Percentiles rank a stretch among this genome's conserved stretches.
Conservation (phyloP, 2,888 invertebrate species). For the Schrankia costaestrigalis region DNA sequence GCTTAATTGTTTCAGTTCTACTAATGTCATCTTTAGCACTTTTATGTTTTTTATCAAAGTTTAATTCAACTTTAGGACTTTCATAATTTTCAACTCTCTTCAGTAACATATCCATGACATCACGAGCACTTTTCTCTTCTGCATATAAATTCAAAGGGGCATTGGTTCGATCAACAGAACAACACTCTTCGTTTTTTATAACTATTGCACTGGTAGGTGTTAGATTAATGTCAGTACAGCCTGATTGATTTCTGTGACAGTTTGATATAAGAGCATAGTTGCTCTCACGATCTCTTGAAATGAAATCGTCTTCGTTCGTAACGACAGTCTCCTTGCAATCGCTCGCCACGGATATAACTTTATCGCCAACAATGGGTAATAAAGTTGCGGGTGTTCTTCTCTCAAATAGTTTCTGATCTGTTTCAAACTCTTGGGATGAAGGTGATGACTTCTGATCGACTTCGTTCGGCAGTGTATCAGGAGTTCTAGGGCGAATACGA, state of each 20-base stretch:
- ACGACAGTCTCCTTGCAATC: slow-evolving; percentile 22
- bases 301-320: slow-evolving; percentile 18
- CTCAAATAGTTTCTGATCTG: slow-evolving; percentile 31
- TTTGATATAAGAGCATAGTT: slow-evolving; percentile 7
- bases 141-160: slow-evolving; percentile 15
- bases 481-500: slow-evolving; percentile 40
- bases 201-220: slow-evolving; percentile 7
- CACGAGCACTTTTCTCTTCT: slow-evolving; percentile 43
- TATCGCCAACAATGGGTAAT: slow-evolving; percentile 17
- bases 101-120: slow-evolving; percentile 44
- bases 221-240: slow-evolving; percentile 7
- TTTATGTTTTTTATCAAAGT: slow-evolving; percentile 38
- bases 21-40: slow-evolving; percentile 41
- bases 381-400: slow-evolving; percentile 5
- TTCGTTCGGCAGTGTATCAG: too few species aligned
- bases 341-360: slow-evolving; percentile 16
- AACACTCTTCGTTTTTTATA: slow-evolving; percentile 14
- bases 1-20: slow-evolving; percentile 44
- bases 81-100: slow-evolving; percentile 41
- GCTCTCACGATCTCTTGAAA: slow-evolving; percentile 7
- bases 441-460: too few species aligned
- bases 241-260: slow-evolving; percentile 9
- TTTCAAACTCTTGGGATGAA: slow-evolving; percentile 19
- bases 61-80: slow-evolving; percentile 42
- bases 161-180: slow-evolving; percentile 5